Evolutionary conservation across 2,888 invertebrate species (phyloP).

Genomic region (Portevinia maculata): DNA sequence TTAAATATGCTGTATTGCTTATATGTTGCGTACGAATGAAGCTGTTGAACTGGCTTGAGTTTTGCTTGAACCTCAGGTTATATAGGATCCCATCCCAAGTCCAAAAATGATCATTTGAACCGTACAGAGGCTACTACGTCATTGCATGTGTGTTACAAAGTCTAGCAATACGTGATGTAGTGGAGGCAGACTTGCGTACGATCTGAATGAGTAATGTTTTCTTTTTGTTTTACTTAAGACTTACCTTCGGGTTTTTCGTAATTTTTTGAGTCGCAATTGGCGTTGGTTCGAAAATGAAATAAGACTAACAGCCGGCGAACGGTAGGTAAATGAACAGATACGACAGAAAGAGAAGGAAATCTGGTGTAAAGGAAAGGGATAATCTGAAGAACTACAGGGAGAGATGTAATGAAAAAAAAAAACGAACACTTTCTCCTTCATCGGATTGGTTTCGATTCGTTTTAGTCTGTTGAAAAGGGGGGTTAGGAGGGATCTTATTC

Average conservation of each 20-base stretch:
- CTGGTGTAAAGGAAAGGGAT: slow-evolving; percentile 37
- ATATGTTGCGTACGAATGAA: slow-evolving; percentile 67
- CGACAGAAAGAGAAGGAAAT: slow-evolving; percentile 53
- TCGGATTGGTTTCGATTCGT: slow-evolving; percentile 59
- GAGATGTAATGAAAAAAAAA: slow-evolving; percentile 25
- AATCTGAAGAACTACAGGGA: slow-evolving; percentile 51
- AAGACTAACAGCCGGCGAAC: slow-evolving; percentile 32
- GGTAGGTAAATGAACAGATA: neutral
- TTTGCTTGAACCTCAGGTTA: slow-evolving; percentile 63
- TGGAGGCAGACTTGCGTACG: slow-evolving; percentile 39
- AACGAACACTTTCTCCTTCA: slow-evolving; percentile 67
- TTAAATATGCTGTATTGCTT: slow-evolving; percentile 35
- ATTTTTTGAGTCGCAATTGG: slow-evolving; percentile 53
- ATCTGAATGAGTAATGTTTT: slow-evolving; percentile 57
- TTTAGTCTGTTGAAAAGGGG: slow-evolving; percentile 33
- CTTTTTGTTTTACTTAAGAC: slow-evolving; percentile 46
- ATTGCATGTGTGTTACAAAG: slow-evolving; percentile 50
- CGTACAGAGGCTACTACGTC: slow-evolving; percentile 37
- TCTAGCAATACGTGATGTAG: slow-evolving; percentile 29
- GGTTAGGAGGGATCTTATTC: slow-evolving; percentile 9
- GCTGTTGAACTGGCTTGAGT: slow-evolving; percentile 70
- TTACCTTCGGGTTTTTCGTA: slow-evolving; percentile 72
- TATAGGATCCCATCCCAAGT: slow-evolving; percentile 71
- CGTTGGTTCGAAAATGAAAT: slow-evolving; percentile 19
- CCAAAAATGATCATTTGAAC: slow-evolving; percentile 41